phyloP scores from a whole-genome alignment of 2,797 vertebrate species.

The Trachops cirrhosus region DNA sequence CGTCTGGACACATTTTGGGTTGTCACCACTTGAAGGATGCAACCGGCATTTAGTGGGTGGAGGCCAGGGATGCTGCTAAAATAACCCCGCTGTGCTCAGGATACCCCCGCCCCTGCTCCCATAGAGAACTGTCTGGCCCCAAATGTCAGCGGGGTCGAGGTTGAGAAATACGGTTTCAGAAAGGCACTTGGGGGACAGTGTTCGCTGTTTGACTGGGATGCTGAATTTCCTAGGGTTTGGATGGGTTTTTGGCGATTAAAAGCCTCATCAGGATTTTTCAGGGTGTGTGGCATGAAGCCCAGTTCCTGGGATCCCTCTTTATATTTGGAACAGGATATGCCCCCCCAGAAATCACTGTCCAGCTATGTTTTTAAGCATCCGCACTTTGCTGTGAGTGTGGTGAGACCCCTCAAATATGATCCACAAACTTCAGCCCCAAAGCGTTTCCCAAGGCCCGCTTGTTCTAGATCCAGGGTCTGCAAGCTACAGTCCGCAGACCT shows the following conservation, averaged over 20 bases:
- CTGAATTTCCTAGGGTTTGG: not conserved
- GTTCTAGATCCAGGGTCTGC: not conserved
- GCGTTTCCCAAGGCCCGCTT: not conserved
- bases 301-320: not conserved
- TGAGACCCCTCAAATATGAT: fast-evolving
- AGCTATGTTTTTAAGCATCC: not conserved
- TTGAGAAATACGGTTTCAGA: not conserved
- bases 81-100: fast-evolving
- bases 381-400: not conserved
- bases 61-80: not conserved
- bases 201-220: not conserved
- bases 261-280: not conserved
- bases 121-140: not conserved
- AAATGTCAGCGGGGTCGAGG: fast-evolving
- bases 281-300: not conserved
- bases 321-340: not conserved
- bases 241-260: not conserved
- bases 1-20: not conserved
- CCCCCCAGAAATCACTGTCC: not conserved
- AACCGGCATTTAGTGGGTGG: fast-evolving
- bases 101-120: too few species aligned
- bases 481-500: fast-evolving
- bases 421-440: not conserved
- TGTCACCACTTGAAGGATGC: not conserved
- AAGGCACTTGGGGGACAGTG: fast-evolving